Percentiles rank a stretch among this genome's conserved stretches.
phyloP scores from a whole-genome alignment of 2,888 invertebrate genomes.

The Anodontia alba region DNA sequence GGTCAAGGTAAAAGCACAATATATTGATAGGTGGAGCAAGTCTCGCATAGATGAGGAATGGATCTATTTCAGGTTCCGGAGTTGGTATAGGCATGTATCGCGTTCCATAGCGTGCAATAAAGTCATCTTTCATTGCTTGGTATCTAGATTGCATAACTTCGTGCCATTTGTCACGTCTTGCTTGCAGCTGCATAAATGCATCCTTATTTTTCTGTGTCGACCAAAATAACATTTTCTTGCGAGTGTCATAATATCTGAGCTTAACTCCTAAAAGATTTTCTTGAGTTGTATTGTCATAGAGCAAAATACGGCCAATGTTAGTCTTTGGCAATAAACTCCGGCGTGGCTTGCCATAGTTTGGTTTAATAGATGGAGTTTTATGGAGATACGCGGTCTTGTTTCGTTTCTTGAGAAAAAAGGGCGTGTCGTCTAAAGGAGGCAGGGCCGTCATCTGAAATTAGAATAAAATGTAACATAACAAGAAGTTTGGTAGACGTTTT shows the following conservation, averaged over 20 bases:
- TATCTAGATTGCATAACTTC: slow-evolving; percentile 48
- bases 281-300: slow-evolving; percentile 80
- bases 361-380: slow-evolving; percentile 76
- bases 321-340: slow-evolving; percentile 70
- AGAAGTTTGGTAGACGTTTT: too few relatives aligned
- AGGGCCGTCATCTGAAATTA: not conserved
- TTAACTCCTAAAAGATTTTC: slow-evolving; percentile 75
- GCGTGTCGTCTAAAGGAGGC: slow-evolving; percentile 11
- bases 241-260: slow-evolving; percentile 60
- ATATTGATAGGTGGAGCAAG: slow-evolving; percentile 55
- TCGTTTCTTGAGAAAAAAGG: slow-evolving; percentile 29
- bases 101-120: slow-evolving; percentile 47
- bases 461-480: not conserved
- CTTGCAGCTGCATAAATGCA: slow-evolving; percentile 52
- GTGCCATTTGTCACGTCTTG: slow-evolving; percentile 52
- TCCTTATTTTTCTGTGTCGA: slow-evolving; percentile 60
- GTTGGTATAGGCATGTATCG: slow-evolving; percentile 45
- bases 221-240: slow-evolving; percentile 59
- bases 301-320: slow-evolving; percentile 73
- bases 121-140: slow-evolving; percentile 46
- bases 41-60: slow-evolving; percentile 49
- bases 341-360: slow-evolving; percentile 73
- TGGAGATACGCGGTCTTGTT: slow-evolving; percentile 67
- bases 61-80: slow-evolving; percentile 47
- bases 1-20: slow-evolving; percentile 46